Evolutionary conservation across 2,888 invertebrate species (phyloP), one percentile per base, ranked within the genome.

Genomic region (Heliconius ismenius): DNA sequence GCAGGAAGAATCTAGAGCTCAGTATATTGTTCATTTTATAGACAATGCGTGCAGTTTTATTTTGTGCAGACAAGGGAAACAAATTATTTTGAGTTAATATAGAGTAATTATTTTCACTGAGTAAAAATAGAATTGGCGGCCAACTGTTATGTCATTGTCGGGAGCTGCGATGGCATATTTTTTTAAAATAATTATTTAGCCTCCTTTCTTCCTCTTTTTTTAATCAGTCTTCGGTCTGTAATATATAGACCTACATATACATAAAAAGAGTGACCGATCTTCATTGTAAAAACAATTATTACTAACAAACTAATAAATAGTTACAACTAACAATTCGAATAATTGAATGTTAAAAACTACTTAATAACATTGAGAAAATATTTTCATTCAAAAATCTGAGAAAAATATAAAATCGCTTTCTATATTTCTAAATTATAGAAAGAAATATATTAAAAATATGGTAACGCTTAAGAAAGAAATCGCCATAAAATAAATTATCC

Each of bases 401-500:
- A 39, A 39, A 65, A 65, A 39, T 39, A 39, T 65, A n/a, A 36
- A n/a, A 3, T 11, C 6, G 10, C 11, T n/a, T 39, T 32, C 21
- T 64, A 21, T 28, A 7, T 28, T 64, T 15, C 21, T 65, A 65
- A n/a, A 39, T 24, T 39, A 39, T 13, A 65, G n/a, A 24, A n/a
- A n/a, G 7, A n/a, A n/a, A 65, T n/a, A 65, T 65, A n/a, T n/a
- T 65, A 65, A n/a, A 36, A n/a, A 65, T 36, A 65, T 65, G 11
- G 36, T 65, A 36, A 36, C 21, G 24, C 11, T 32, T 7, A n/a
- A 7, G 15, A 68, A 58, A 6, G 39, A 21, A 13, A 63, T 11
- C 11, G 21, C 49, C 49, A 49, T 7, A 9, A 60, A 43, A 21
- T 0, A 69, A 3, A 18, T 77, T 83, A 83, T 67, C 92, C 91